A percentile compares a stretch with the other conserved stretches of the same genome.
Evolutionary conservation across 1,140 invertebrate species (phyloP).

Genomic region (Nilaparvata lugens): DNA sequence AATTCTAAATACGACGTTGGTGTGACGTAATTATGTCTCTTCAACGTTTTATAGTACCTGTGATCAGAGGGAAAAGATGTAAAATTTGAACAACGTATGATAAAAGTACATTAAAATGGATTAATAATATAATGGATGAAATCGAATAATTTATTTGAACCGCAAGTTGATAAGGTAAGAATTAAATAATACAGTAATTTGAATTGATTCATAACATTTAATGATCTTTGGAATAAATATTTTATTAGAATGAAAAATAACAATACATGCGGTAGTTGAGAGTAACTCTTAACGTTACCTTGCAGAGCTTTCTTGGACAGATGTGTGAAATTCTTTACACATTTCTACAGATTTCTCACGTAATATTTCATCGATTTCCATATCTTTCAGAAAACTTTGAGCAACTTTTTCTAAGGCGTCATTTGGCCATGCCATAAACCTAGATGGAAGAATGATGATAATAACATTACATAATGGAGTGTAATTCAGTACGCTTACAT

Average conservation of each 20-base stretch:
- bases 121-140: too few relatives aligned
- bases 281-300: conserved; percentile 31
- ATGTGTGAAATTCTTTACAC: conserved; percentile 59
- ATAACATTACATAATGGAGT: background rate
- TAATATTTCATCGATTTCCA: conserved; percentile 45
- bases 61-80: conserved; percentile 16
- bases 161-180: too few relatives aligned
- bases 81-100: background rate
- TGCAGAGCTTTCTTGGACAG: conserved; percentile 38
- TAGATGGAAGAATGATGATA: conserved; percentile 24
- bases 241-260: background rate
- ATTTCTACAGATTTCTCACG: conserved; percentile 53
- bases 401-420: conserved; percentile 90
- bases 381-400: conserved; percentile 59
- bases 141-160: too few relatives aligned
- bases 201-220: too few relatives aligned
- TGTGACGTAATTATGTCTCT: conserved; percentile 78
- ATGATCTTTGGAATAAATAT: background rate
- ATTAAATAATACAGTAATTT: background rate
- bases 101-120: too few relatives aligned
- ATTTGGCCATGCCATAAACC: conserved; percentile 81
- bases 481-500: background rate
- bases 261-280: background rate
- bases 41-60: conserved; percentile 61
- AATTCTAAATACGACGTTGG: conserved; percentile 88